Evolutionary conservation across 64 coral and sea anemone species (phyloP).

Genomic region (Platygyra sinensis): DNA sequence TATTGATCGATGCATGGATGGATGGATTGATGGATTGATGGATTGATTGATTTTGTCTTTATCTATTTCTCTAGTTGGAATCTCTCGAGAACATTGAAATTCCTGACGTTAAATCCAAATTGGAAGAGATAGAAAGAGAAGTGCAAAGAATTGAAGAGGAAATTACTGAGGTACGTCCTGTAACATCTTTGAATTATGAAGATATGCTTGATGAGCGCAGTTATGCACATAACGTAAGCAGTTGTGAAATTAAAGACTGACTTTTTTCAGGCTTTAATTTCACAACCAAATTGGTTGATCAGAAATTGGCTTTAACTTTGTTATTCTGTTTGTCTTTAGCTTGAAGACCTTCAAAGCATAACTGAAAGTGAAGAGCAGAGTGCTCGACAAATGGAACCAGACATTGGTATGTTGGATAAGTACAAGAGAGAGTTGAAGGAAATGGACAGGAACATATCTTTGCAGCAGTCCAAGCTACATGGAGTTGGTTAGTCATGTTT

Average conservation of each 20-base stretch:
- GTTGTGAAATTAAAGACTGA: too few species aligned
- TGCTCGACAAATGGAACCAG: conserved; percentile 63
- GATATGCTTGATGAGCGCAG: too few species aligned
- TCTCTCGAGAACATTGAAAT: conserved; percentile 10
- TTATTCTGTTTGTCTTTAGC: neutral
- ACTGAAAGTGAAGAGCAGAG: conserved; percentile 58
- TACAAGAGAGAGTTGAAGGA: conserved; percentile 40
- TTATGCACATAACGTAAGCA: too few species aligned
- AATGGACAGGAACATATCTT: conserved; percentile 58
- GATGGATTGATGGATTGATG: too few species aligned
- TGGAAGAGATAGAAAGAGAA: conserved; percentile 48
- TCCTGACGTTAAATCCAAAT: conserved; percentile 6
- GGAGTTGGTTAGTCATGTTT: conserved; percentile 40
- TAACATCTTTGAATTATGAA: neutral
- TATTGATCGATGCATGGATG: too few species aligned
- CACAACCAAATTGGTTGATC: too few species aligned
- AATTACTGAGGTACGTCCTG: conserved; percentile 17
- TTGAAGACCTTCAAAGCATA: conserved; percentile 49
- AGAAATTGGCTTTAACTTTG: too few species aligned
- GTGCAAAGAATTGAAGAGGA: conserved; percentile 62
- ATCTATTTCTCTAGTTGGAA: conserved; percentile 2
- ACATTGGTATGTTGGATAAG: conserved; percentile 54
- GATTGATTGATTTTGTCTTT: neutral
- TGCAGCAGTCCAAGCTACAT: conserved; percentile 53
- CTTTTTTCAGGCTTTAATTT: too few species aligned